Conservation (phyloP, 2,797 vertebrate species). For the Helostoma temminkii region DNA sequence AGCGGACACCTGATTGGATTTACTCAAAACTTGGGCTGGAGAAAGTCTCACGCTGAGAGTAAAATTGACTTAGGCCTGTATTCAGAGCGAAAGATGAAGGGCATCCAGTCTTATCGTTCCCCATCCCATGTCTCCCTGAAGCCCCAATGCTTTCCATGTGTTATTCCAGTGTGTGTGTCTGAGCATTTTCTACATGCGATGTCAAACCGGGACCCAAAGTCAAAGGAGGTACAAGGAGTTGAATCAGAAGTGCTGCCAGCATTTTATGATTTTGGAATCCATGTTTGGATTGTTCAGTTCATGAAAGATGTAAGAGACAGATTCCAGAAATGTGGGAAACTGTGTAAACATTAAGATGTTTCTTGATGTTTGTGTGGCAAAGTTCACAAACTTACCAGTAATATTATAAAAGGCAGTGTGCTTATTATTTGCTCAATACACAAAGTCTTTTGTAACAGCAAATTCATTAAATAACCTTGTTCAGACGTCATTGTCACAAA, state of each 20-base stretch:
- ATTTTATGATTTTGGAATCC: conserved; percentile 66
- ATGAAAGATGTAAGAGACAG: conserved; percentile 56
- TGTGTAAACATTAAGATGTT: conserved; percentile 42
- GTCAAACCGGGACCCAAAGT: conserved; percentile 65
- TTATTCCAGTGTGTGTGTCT: conserved; percentile 60
- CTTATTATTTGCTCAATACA: not conserved
- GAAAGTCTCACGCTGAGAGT: conserved; percentile 83
- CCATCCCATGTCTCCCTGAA: conserved; percentile 76
- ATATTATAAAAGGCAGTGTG: not conserved
- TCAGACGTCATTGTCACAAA: conserved; percentile 37
- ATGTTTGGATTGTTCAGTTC: conserved; percentile 51
- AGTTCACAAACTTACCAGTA: not conserved
- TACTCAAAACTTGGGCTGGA: conserved; percentile 80
- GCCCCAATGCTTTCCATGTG: conserved; percentile 73
- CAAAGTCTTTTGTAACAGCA: not conserved
- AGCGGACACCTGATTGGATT: conserved; percentile 85
- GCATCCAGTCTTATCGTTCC: conserved; percentile 79
- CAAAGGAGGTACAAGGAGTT: conserved; percentile 57
- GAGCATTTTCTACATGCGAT: conserved; percentile 72
- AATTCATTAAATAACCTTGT: conserved; percentile 21
- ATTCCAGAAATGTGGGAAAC: conserved; percentile 40
- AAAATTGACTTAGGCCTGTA: conserved; percentile 84
- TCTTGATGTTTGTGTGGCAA: conserved; percentile 32
- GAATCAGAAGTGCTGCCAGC: conserved; percentile 61
- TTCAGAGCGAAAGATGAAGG: conserved; percentile 82